These are phyloP conservation scores for Tridacna crocea DNA, from an alignment of 2,888 invertebrate species.

Conservation along the genomic window DNA sequence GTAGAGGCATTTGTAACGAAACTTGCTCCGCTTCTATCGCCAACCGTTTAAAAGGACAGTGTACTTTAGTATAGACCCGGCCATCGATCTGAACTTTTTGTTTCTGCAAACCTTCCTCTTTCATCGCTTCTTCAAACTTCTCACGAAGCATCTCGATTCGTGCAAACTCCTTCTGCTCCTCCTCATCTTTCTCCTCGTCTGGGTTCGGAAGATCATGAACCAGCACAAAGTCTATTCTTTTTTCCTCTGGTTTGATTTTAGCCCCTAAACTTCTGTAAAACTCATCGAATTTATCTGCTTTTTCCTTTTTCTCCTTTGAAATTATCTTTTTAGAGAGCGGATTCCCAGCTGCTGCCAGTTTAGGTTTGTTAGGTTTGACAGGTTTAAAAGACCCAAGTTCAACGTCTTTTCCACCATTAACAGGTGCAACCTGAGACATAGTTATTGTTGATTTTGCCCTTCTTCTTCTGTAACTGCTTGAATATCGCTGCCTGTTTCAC, in stretches of 20 bases:
- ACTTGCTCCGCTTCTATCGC: constrained; percentile 82
- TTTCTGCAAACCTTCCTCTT: constrained; percentile 73
- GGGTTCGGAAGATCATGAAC: constrained; percentile 65
- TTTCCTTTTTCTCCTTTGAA: constrained; percentile 38
- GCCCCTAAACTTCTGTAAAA: constrained; percentile 66
- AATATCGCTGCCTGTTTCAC: neutral
- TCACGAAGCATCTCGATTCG: constrained; percentile 51
- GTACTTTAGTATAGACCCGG: constrained; percentile 74
- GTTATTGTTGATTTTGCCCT: neutral
- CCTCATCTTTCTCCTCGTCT: constrained; percentile 40
- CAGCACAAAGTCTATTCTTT: constrained; percentile 82
- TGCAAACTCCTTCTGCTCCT: constrained; percentile 49
- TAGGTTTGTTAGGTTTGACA: neutral
- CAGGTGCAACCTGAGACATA: constrained; percentile 23
- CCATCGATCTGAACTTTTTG: constrained; percentile 69
- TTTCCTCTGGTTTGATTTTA: constrained; percentile 66
- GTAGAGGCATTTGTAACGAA: constrained; percentile 82
- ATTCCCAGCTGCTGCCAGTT: neutral
- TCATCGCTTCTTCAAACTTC: constrained; percentile 74
- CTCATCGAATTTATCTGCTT: constrained; percentile 59
- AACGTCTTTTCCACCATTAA: neutral
- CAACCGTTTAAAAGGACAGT: constrained; percentile 81
- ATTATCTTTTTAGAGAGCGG: constrained; percentile 5
- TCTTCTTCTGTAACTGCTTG: neutral
- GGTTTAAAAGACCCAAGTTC: neutral